Evolutionary conservation across 2,113 vertebrate species (phyloP).

Genomic region (Speoplatyrhinus poulsoni): DNA sequence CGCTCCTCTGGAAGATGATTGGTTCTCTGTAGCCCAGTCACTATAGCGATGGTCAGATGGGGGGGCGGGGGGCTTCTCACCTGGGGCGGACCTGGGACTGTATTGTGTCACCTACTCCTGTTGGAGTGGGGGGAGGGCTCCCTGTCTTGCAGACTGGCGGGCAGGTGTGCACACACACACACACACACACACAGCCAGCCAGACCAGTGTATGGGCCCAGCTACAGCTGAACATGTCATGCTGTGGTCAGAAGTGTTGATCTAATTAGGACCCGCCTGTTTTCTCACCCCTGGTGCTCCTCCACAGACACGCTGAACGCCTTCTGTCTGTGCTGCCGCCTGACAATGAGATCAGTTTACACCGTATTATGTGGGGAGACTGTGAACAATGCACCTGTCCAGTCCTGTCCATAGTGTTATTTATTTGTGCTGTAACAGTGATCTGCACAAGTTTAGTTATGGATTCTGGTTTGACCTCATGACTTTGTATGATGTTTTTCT

Average conservation of each 20-base stretch:
- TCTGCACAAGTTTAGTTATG: slow-evolving; percentile 34
- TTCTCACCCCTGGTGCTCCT: not conserved
- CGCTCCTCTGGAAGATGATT: slow-evolving; percentile 12
- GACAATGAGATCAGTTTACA: not conserved
- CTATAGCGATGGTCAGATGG: not conserved
- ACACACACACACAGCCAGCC: too few relatives aligned
- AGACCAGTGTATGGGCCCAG: too few relatives aligned
- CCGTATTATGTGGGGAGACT: not conserved
- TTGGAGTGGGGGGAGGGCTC: too few relatives aligned
- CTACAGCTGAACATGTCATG: slow-evolving; percentile 6
- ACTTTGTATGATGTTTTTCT: not conserved
- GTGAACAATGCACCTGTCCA: slow-evolving; percentile 39
- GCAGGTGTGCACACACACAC: too few relatives aligned
- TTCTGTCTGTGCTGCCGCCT: too few relatives aligned
- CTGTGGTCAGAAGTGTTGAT: slow-evolving; percentile 4
- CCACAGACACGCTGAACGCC: not conserved
- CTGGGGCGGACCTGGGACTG: too few relatives aligned
- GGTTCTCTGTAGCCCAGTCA: slow-evolving; percentile 9
- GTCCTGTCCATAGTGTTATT: too few relatives aligned
- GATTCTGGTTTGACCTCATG: slow-evolving; percentile 27
- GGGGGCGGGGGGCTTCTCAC: too few relatives aligned
- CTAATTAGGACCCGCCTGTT: not conserved
- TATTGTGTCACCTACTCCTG: too few relatives aligned
- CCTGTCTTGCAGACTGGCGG: too few relatives aligned
- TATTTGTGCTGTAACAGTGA: slow-evolving; percentile 56